These are phyloP conservation scores for Zeuzera pyrina DNA, from an alignment of 2,888 invertebrate species.

Conservation along the genomic window DNA sequence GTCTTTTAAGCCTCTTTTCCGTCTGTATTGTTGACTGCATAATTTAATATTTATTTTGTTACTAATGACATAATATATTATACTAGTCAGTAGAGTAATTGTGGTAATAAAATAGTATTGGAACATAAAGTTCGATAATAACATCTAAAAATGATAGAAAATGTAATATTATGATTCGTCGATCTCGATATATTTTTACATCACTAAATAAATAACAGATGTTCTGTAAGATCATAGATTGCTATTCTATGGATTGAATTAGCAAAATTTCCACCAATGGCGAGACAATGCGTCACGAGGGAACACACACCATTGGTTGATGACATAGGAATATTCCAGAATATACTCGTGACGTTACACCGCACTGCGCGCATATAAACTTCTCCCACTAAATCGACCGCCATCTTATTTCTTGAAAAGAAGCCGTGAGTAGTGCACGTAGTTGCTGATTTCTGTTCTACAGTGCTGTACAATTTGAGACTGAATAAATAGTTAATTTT, in stretches of 20 bases:
- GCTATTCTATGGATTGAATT: conserved; percentile 7
- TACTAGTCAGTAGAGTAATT: too few relatives aligned
- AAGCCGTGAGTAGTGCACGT: conserved; percentile 67
- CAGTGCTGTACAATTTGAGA: conserved; percentile 32
- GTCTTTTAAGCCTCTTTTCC: too few relatives aligned
- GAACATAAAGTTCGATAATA: too few relatives aligned
- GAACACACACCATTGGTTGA: conserved; percentile 38
- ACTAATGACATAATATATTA: too few relatives aligned
- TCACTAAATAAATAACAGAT: background rate
- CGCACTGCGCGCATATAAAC: conserved; percentile 38
- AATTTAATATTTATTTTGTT: too few relatives aligned
- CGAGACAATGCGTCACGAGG: conserved; percentile 18
- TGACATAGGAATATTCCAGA: conserved; percentile 58
- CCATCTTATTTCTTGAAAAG: conserved; percentile 57
- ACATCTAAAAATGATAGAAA: too few relatives aligned
- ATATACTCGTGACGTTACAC: conserved; percentile 51
- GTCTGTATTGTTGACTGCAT: too few relatives aligned
- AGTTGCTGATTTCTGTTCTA: conserved; percentile 53
- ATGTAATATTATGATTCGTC: too few relatives aligned
- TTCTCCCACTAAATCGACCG: conserved; percentile 27
- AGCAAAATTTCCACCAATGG: too few relatives aligned
- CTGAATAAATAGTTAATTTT: conserved; percentile 27
- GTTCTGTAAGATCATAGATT: background rate
- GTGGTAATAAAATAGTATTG: too few relatives aligned
- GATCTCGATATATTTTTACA: too few relatives aligned